Base-by-base conservation (phyloP, 2,113 vertebrate genomes). In the Callipepla squamata region DNA sequence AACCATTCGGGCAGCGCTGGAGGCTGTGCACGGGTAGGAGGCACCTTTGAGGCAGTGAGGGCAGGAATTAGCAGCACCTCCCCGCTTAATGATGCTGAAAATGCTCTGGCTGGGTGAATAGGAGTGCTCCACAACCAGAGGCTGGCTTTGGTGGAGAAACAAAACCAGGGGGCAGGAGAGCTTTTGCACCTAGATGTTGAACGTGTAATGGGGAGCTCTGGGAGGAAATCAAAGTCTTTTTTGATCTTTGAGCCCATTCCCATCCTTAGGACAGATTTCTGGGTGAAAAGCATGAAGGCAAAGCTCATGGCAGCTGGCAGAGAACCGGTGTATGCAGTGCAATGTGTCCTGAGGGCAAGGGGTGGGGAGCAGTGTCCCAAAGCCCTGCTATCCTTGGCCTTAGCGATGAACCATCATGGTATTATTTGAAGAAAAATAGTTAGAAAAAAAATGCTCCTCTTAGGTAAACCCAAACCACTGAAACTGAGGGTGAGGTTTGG, bases 1-100 rank as follows among this genome's bases (percentile, higher is more conserved):
- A 87, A 26, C 92, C 89, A 84, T 90, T 75, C 3, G 25, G 89
- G 88, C 80, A 90, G 91, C 88, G 38, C 74, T 73, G 84, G 77
- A 66, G 47, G 47, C 34, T 25, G 44, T 57, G 48, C 90, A 88
- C 75, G 62, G 85, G 89, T 92, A 94, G 92, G 92, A 82, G 67
- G 22, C 77, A 72, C 61, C 92, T 94, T 5, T 9, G 91, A 82
- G 58, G 78, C 87, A 92, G 93, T 72, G 91, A 84, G 78, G 75
- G 9, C 75, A 79, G 80, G 30, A 67, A 22, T 90, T 57, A 75
- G 85, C 82, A 91, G 78, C 93, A 88, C 80, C 63, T 90, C 72
- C 79, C 13, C 4, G 0, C 83, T 86, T 87, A 80, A 88, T 8
- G 53, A 63, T 57, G 83, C 86, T 42, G 25, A 36, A 42, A 63